Conservation (phyloP, 2,888 invertebrate genomes). For the Chorisops tibialis region DNA sequence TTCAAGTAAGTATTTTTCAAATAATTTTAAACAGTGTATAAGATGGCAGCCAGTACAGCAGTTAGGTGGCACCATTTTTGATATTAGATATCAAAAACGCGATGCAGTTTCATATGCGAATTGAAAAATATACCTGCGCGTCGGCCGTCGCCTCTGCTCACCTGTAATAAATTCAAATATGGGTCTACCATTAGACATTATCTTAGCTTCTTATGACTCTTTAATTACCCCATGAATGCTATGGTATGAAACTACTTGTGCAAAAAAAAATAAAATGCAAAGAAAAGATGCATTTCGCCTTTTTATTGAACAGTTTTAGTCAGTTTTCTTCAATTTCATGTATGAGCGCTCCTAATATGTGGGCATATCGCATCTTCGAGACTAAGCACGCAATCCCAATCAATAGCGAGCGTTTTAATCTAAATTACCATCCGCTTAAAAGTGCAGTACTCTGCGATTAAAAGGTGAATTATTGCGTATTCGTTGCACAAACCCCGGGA, state of each 20-base stretch:
- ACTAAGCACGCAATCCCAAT: conserved; percentile 31
- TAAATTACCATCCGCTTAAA: conserved; percentile 33
- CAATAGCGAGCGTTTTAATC: conserved; percentile 31
- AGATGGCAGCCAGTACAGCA: neutral
- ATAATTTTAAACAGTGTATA: neutral
- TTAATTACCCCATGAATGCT: conserved; percentile 25
- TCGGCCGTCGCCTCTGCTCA: neutral
- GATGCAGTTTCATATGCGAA: neutral
- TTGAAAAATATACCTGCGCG: neutral
- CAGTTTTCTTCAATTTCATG: too few species aligned
- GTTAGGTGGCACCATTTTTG: neutral
- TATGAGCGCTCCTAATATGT: too few species aligned
- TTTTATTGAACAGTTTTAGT: too few species aligned
- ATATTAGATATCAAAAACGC: conserved; percentile 22
- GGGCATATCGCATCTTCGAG: too few species aligned
- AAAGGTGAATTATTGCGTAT: conserved; percentile 34
- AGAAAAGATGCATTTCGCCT: too few species aligned
- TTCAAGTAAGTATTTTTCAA: conserved; percentile 15
- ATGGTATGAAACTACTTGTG: too few species aligned
- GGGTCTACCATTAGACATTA: conserved; percentile 25
- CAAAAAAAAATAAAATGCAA: too few species aligned
- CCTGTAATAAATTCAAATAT: conserved; percentile 17
- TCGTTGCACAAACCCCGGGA: conserved; percentile 27
- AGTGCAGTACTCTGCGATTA: conserved; percentile 32
- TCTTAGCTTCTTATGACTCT: conserved; percentile 26